Percentiles rank a stretch among this genome's conserved stretches.
Conservation (phyloP, 2,113 vertebrate species). For the Sinosuthora webbiana region DNA sequence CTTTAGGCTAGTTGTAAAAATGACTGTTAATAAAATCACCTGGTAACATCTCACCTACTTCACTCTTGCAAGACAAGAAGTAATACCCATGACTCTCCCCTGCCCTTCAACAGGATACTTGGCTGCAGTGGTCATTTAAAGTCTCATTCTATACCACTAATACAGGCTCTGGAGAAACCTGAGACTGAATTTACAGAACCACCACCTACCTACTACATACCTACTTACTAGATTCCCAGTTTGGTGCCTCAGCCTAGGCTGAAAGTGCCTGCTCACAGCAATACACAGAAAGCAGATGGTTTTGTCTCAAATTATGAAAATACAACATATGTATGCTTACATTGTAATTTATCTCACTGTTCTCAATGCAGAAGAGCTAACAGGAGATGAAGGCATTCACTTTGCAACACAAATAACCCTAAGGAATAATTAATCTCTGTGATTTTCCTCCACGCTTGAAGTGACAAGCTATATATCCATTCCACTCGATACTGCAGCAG, state of each 20-base stretch:
- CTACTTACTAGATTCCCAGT: neutral
- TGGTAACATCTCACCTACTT: neutral
- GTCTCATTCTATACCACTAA: neutral
- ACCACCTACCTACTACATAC: neutral
- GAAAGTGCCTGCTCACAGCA: neutral
- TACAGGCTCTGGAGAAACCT: neutral
- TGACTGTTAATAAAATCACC: neutral
- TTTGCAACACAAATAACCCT: neutral
- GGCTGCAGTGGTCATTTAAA: neutral
- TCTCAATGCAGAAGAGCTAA: neutral
- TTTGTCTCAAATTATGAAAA: neutral
- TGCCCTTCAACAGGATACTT: neutral
- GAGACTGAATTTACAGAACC: neutral
- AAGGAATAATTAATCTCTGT: neutral
- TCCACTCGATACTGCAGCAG: neutral
- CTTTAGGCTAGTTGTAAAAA: neutral
- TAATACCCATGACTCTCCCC: fast-evolving
- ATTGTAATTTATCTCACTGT: neutral
- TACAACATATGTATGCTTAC: neutral
- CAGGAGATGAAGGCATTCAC: neutral
- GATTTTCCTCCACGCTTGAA: neutral
- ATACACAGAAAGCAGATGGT: neutral
- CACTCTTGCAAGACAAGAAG: neutral
- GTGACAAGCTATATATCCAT: neutral
- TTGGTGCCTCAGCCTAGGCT: neutral